Conservation (phyloP, 2,113 vertebrate genomes). For the Loxodonta africana region DNA sequence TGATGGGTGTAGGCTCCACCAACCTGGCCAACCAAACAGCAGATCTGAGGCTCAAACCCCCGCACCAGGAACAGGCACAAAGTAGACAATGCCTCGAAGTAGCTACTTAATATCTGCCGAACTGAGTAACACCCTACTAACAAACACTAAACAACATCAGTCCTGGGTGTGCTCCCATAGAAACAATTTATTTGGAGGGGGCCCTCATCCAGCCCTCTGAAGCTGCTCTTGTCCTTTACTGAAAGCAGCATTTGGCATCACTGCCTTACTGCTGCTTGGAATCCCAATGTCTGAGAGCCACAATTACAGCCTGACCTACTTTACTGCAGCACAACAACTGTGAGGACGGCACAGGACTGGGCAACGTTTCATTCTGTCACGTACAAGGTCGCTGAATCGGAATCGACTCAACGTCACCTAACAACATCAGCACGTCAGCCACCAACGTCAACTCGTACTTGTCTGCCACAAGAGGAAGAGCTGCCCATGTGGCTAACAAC, state of each 20-base stretch:
- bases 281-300: neutral
- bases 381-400: neutral
- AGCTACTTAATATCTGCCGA: neutral
- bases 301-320: slow-evolving; percentile 44
- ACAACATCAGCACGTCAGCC: neutral
- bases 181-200: neutral
- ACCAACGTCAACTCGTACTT: slow-evolving; percentile 35
- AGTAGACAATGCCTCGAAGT: neutral
- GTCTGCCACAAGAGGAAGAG: neutral
- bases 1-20: neutral
- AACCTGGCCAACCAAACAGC: neutral
- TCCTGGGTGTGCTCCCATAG: neutral
- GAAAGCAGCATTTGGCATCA: neutral
- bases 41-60: neutral
- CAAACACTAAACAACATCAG: neutral
- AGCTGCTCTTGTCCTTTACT: slow-evolving; percentile 28
- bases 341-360: neutral
- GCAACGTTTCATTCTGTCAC: neutral
- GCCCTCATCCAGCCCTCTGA: neutral
- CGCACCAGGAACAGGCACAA: neutral
- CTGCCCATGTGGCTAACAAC: neutral
- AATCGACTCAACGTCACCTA: neutral
- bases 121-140: neutral
- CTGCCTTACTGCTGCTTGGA: neutral
- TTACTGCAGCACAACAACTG: neutral